phyloP scores from a whole-genome alignment of 2,797 vertebrate species.

The Graptemys geographica region DNA sequence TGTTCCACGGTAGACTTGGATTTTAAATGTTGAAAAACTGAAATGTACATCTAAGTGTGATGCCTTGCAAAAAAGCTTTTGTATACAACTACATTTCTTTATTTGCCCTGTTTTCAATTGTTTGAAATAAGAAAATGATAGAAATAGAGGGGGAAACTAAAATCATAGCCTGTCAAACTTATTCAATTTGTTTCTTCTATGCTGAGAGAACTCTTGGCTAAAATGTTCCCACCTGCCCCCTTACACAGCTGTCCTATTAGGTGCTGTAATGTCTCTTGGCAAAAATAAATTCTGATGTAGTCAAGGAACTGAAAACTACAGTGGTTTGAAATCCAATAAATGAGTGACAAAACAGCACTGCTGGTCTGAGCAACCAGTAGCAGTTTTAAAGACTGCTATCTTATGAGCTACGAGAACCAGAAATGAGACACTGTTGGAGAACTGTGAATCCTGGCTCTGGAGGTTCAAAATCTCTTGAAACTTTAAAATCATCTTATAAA shows the following conservation, averaged over 20 bases:
- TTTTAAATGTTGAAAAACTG: neutral
- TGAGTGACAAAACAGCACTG: neutral
- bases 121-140: neutral
- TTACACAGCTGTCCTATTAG: neutral
- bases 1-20: neutral
- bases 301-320: neutral
- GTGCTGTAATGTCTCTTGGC: neutral
- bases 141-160: neutral
- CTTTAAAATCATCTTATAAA: neutral
- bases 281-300: neutral
- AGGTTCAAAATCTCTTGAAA: neutral
- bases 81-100: neutral
- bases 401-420: neutral
- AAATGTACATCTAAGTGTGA: neutral
- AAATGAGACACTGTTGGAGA: neutral
- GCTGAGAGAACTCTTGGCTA: neutral
- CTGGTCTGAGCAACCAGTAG: neutral
- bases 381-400: neutral
- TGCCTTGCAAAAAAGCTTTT: neutral
- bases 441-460: slow-evolving; percentile 1
- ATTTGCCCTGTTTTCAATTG: neutral
- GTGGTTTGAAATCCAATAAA: neutral
- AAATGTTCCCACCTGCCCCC: neutral
- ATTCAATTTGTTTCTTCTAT: neutral
- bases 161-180: neutral